Conservation (phyloP, 2,113 vertebrate species). For the Epinephelus lanceolatus region DNA sequence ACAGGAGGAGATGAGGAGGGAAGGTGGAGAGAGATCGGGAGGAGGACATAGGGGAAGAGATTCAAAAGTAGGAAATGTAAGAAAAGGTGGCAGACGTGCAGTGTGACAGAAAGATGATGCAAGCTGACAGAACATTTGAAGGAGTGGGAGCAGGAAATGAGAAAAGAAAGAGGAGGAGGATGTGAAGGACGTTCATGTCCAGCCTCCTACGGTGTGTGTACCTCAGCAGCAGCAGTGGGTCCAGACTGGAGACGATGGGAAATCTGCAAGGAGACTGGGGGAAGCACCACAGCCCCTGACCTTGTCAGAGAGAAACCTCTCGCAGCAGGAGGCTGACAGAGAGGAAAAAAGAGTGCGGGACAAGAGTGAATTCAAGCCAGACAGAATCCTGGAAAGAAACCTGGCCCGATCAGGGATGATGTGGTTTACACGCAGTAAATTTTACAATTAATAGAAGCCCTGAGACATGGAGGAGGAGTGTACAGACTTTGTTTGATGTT, state of each 20-base stretch:
- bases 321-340: slow-evolving; percentile 44
- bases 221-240: slow-evolving; percentile 36
- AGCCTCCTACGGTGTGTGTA: slow-evolving; percentile 37
- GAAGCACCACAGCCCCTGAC: slow-evolving; percentile 30
- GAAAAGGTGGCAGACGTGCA: slow-evolving; percentile 9
- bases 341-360: slow-evolving; percentile 30
- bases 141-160: slow-evolving; percentile 32
- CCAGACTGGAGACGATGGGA: slow-evolving; percentile 29
- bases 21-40: slow-evolving; percentile 28
- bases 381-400: slow-evolving; percentile 40
- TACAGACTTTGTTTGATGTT: not conserved
- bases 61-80: slow-evolving; percentile 13
- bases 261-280: slow-evolving; percentile 25
- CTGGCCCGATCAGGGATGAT: not conserved
- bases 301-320: slow-evolving; percentile 50
- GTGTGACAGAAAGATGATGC: not conserved
- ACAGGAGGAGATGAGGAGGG: slow-evolving; percentile 45
- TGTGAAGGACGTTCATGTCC: slow-evolving; percentile 17
- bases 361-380: slow-evolving; percentile 25
- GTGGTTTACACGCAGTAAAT: too few relatives aligned
- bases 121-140: slow-evolving; percentile 5
- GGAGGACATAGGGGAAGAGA: slow-evolving; percentile 16
- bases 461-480: slow-evolving; percentile 3
- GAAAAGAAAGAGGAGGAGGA: slow-evolving; percentile 11
- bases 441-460: not conserved